phyloP scores from a whole-genome alignment of 2,797 vertebrate genomes.

The Anas bahamensis region DNA sequence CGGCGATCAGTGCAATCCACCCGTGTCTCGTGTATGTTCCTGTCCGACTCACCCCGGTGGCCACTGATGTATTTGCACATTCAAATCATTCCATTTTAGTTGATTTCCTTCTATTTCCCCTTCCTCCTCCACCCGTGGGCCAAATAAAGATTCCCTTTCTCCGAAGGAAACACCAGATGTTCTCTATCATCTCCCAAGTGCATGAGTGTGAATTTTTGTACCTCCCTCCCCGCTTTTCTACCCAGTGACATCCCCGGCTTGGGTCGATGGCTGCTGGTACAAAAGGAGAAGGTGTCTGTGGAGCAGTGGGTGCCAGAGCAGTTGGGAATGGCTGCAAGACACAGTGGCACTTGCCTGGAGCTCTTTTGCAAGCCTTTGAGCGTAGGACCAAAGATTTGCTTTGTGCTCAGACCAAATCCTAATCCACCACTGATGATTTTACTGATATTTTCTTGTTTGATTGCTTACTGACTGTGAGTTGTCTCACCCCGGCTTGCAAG shows the following conservation, averaged over 20 bases:
- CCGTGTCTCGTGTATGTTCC: conserved; percentile 55
- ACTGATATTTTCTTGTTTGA: neutral
- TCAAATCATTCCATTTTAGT: conserved; percentile 74
- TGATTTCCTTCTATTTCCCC: conserved; percentile 25
- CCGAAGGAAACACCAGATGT: conserved; percentile 56
- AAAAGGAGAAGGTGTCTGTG: neutral
- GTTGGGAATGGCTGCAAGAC: neutral
- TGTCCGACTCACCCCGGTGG: conserved; percentile 32
- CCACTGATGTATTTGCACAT: conserved; percentile 71
- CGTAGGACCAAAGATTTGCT: neutral
- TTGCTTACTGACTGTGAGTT: neutral
- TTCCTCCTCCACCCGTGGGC: conserved; percentile 47
- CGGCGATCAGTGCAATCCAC: conserved; percentile 70
- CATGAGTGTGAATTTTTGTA: conserved; percentile 73
- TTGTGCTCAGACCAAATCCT: neutral
- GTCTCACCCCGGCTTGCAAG: neutral
- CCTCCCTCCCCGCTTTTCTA: conserved; percentile 29
- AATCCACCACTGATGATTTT: neutral
- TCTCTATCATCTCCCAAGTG: conserved; percentile 66
- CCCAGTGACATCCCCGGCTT: conserved; percentile 17
- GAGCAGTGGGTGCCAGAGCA: neutral
- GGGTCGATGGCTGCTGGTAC: conserved; percentile 27
- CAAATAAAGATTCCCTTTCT: conserved; percentile 81
- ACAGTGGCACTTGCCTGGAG: neutral
- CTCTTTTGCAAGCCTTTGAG: neutral